Evolutionary conservation across 2,113 vertebrate species (phyloP).

Genomic region (Camelus bactrianus): DNA sequence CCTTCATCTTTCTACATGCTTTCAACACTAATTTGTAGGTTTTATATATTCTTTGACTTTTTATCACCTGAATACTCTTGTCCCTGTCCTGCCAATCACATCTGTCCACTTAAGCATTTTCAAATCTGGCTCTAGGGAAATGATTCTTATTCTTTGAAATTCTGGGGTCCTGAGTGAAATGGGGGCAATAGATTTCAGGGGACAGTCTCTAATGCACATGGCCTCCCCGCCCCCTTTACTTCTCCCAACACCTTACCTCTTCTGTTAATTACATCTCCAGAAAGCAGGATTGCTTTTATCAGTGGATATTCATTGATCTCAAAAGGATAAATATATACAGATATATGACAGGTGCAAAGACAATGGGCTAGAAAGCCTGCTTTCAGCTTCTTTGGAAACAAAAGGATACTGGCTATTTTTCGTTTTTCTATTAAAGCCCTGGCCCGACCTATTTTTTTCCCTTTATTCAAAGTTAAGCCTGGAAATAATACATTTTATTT

Average conservation of each 20-base stretch:
- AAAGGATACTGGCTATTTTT: constrained; percentile 70
- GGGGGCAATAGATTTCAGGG: background rate
- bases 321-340: constrained; percentile 37
- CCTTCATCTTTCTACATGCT: background rate
- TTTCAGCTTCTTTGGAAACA: constrained; percentile 67
- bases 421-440: constrained; percentile 52
- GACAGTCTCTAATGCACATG: background rate
- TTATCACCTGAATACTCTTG: background rate
- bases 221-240: background rate
- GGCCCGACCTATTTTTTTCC: constrained; percentile 60
- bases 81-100: background rate
- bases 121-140: background rate
- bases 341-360: constrained; percentile 64
- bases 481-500: constrained; percentile 80
- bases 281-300: constrained; percentile 50
- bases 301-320: constrained; percentile 20
- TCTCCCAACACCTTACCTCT: background rate
- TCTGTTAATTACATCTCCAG: constrained; percentile 31
- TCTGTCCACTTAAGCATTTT: background rate
- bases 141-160: background rate
- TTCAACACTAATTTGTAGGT: constrained; percentile 4
- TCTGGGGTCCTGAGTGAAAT: background rate
- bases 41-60: constrained; percentile 1
- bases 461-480: constrained; percentile 76
- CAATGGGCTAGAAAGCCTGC: constrained; percentile 55